Conservation (phyloP, 2,797 vertebrate species). For the Vultur gryphus region DNA sequence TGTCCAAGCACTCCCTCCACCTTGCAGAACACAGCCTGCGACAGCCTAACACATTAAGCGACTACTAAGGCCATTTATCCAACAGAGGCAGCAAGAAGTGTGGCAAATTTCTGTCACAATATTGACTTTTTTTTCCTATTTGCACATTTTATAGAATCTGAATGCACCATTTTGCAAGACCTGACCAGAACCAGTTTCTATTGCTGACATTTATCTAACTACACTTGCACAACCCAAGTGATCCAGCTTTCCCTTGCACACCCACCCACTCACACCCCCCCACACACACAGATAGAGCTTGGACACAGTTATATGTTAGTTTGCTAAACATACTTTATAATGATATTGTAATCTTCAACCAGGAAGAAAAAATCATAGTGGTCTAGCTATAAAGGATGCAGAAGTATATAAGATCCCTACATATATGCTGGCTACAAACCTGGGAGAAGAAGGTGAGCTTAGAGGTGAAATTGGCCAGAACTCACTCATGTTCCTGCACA, state of each 20-base stretch:
- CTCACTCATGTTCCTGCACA: background rate
- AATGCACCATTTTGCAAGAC: background rate
- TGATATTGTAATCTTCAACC: background rate
- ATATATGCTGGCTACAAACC: background rate
- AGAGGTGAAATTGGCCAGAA: background rate
- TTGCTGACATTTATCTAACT: background rate
- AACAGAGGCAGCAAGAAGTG: background rate
- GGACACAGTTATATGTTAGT: background rate
- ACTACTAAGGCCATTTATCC: background rate
- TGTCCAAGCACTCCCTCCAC: background rate
- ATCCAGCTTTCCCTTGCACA: background rate
- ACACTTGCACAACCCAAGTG: background rate
- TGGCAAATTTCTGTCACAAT: background rate
- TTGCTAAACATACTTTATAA: background rate
- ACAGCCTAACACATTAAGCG: background rate
- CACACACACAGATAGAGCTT: background rate
- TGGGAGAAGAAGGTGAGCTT: background rate
- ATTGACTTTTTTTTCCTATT: background rate
- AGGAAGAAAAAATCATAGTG: background rate
- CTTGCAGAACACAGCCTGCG: background rate
- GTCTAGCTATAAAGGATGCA: background rate
- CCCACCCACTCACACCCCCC: no score
- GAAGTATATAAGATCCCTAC: background rate
- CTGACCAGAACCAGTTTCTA: background rate
- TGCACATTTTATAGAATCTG: background rate